Conservation (phyloP, 2,113 vertebrate genomes). For the Myrmecophaga tridactyla region DNA sequence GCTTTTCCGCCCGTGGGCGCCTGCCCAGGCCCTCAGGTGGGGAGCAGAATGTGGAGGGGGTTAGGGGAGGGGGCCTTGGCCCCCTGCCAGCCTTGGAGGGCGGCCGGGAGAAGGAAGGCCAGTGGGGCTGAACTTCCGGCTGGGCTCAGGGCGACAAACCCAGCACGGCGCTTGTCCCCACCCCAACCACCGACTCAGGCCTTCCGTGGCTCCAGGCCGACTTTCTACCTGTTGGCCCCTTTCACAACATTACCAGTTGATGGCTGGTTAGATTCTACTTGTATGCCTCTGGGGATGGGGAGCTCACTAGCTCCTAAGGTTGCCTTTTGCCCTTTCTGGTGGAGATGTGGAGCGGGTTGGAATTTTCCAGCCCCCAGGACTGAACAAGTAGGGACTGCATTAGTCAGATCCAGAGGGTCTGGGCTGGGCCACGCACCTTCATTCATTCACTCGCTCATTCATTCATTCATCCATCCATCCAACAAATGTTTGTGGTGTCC, state of each 20-base stretch:
- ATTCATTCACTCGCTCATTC: no score
- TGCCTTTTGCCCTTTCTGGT: rapidly evolving
- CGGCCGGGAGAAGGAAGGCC: no score
- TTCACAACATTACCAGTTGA: background rate
- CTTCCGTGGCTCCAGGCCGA: rapidly evolving
- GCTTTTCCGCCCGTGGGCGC: no score
- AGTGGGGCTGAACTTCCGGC: rapidly evolving
- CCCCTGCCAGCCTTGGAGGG: no score
- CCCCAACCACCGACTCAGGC: rapidly evolving
- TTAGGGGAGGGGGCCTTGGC: no score
- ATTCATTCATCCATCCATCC: rapidly evolving
- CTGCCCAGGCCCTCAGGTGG: no score
- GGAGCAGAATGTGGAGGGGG: no score
- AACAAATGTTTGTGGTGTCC: background rate
- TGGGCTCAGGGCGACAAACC: rapidly evolving
- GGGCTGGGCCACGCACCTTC: background rate
- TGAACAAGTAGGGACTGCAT: rapidly evolving
- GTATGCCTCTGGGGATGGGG: background rate
- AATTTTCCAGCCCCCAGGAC: background rate
- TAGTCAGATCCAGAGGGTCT: rapidly evolving
- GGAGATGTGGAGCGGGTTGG: rapidly evolving
- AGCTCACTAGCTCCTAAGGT: background rate
- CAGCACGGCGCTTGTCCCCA: no score
- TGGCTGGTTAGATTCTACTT: background rate
- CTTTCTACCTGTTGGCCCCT: rapidly evolving